Evolutionary conservation across 2,797 vertebrate genomes (phyloP).

Genomic region (Lagodon rhomboides): DNA sequence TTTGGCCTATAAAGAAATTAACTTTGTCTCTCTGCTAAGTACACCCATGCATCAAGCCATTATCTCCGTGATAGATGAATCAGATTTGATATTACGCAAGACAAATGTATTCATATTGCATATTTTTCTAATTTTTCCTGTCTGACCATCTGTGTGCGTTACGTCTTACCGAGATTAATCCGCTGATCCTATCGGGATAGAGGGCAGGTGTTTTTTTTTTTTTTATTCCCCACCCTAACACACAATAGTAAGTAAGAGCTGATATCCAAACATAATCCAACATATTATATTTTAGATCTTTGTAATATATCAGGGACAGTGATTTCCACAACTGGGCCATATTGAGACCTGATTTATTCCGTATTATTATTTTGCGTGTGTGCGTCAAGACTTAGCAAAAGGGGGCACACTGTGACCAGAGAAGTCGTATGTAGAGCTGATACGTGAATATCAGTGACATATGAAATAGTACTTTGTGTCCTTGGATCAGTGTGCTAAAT

Average conservation of each 20-base stretch:
- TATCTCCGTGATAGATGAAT: conserved; percentile 92
- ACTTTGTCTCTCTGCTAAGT: conserved; percentile 90
- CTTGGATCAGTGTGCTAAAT: conserved; percentile 83
- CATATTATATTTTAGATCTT: conserved; percentile 87
- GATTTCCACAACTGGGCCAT: conserved; percentile 77
- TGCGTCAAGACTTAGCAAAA: conserved; percentile 59
- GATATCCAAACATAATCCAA: conserved; percentile 90
- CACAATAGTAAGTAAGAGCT: conserved; percentile 87
- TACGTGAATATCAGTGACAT: conserved; percentile 83
- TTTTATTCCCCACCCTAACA: conserved; percentile 64
- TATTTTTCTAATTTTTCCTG: conserved; percentile 95
- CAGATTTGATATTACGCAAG: conserved; percentile 90
- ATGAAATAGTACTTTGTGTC: conserved; percentile 87
- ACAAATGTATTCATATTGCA: conserved; percentile 94
- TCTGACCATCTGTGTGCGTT: conserved; percentile 94
- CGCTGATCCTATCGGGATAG: conserved; percentile 89
- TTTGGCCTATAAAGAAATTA: conserved; percentile 90
- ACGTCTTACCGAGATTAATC: conserved; percentile 95
- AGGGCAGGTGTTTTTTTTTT: conserved; percentile 89
- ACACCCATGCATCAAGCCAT: conserved; percentile 90
- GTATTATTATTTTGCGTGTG: conserved; percentile 34
- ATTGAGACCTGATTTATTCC: conserved; percentile 58
- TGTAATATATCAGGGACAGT: conserved; percentile 86
- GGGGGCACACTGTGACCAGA: conserved; percentile 68
- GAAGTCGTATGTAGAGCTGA: conserved; percentile 73